Percentiles rank a stretch among this genome's conserved stretches.
Evolutionary conservation across 2,113 vertebrate genomes (phyloP).

Genomic region (Anolis sagrei): DNA sequence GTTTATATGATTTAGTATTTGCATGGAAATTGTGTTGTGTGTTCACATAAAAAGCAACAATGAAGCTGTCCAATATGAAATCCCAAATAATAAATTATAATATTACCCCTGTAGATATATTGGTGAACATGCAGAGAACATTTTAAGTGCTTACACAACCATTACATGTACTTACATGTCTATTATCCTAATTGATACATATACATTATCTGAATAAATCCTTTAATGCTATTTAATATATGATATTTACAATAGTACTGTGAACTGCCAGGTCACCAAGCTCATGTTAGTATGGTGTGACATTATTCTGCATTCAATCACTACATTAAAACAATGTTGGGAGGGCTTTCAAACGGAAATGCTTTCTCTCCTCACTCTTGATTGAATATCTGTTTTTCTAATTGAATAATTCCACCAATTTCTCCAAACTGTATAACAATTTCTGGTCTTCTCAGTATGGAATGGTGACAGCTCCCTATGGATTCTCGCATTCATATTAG

Average conservation of each 20-base stretch:
- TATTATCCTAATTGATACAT: background rate
- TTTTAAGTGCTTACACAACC: background rate
- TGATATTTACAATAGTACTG: background rate
- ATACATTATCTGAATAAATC: background rate
- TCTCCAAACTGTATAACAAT: background rate
- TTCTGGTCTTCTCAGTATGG: background rate
- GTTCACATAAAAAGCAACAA: background rate
- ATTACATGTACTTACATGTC: background rate
- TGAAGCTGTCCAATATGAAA: background rate
- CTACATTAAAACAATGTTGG: background rate
- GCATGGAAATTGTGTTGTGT: background rate
- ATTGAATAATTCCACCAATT: background rate
- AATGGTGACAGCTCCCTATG: background rate
- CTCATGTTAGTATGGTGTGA: background rate
- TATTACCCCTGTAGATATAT: background rate
- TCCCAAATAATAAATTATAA: background rate
- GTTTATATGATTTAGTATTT: background rate
- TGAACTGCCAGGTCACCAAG: background rate
- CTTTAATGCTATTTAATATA: background rate
- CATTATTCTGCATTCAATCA: background rate
- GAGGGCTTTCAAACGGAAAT: background rate
- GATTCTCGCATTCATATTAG: background rate
- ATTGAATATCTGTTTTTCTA: background rate
- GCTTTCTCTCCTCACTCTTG: background rate
- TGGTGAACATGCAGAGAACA: background rate